Evolutionary conservation across 2,888 invertebrate genomes (phyloP).

Genomic region (Blastobasis lacticolella): DNA sequence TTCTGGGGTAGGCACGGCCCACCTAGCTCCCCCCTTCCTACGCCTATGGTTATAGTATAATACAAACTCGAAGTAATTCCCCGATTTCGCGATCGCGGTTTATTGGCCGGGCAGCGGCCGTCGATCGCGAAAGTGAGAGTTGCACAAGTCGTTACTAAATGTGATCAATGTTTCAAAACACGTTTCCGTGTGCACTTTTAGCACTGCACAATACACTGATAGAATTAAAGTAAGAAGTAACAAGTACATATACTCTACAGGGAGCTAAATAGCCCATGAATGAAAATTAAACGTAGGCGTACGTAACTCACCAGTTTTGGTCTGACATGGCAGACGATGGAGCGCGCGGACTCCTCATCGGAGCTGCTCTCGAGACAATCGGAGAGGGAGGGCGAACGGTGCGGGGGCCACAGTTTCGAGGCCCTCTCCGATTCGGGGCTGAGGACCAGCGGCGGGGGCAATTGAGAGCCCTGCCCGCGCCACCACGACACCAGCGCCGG

Average conservation of each 20-base stretch:
- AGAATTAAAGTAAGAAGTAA: too few species aligned
- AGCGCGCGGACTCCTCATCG: constrained; percentile 63
- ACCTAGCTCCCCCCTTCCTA: too few species aligned
- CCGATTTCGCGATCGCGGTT: too few species aligned
- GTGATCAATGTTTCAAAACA: not conserved
- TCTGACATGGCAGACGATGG: constrained; percentile 61
- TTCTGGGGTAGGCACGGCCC: too few species aligned
- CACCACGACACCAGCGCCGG: constrained; percentile 68
- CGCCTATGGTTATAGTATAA: too few species aligned
- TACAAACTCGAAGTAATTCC: too few species aligned
- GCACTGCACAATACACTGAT: too few species aligned
- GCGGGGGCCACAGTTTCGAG: constrained; percentile 45
- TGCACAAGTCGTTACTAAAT: not conserved
- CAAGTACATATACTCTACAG: too few species aligned
- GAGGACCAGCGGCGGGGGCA: constrained; percentile 38
- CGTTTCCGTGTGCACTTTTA: not conserved
- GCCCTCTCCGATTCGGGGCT: constrained; percentile 39
- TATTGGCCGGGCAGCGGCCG: not conserved
- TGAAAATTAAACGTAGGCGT: too few species aligned
- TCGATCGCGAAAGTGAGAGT: not conserved
- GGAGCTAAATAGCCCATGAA: too few species aligned
- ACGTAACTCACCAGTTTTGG: constrained; percentile 63
- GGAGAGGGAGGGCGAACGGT: constrained; percentile 60
- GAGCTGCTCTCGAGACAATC: constrained; percentile 66
- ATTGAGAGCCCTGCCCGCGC: constrained; percentile 48